Evolutionary conservation across 2,797 vertebrate genomes (phyloP).

Genomic region (Orientallactaga sibirica): DNA sequence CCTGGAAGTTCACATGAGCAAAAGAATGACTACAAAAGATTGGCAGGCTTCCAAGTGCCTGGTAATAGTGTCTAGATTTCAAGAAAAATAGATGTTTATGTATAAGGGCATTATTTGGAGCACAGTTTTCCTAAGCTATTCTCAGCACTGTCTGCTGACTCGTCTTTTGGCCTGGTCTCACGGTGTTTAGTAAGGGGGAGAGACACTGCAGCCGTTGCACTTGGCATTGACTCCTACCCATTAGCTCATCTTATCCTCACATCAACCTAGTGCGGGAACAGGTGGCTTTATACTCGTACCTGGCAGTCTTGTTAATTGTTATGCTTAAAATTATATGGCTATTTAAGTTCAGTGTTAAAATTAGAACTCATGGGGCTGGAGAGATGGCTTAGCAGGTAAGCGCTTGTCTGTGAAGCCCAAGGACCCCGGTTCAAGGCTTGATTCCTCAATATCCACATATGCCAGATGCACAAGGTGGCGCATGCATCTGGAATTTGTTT

Average conservation of each 20-base stretch:
- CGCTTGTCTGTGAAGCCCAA: too few relatives aligned
- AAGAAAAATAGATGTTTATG: conserved; percentile 40
- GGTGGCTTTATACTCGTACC: neutral
- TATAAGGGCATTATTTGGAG: conserved; percentile 8
- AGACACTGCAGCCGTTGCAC: neutral
- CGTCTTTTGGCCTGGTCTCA: neutral
- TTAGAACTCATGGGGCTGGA: neutral
- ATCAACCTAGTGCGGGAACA: neutral
- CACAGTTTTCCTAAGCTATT: neutral
- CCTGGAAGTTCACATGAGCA: neutral
- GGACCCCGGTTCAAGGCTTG: too few relatives aligned
- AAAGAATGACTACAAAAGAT: neutral
- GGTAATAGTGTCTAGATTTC: neutral
- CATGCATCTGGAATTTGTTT: too few relatives aligned
- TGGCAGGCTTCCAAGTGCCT: conserved; percentile 42
- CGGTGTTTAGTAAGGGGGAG: neutral
- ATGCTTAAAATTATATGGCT: neutral
- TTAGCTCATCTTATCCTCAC: conserved; percentile 1
- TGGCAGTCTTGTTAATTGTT: neutral
- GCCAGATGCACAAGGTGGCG: too few relatives aligned
- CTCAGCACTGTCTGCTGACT: neutral
- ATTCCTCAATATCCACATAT: too few relatives aligned
- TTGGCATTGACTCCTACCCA: neutral
- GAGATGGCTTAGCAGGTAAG: too few relatives aligned
- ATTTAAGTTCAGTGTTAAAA: neutral